phyloP scores from a whole-genome alignment of 2,888 invertebrate species.

The Chymomyza fuscimana region DNA sequence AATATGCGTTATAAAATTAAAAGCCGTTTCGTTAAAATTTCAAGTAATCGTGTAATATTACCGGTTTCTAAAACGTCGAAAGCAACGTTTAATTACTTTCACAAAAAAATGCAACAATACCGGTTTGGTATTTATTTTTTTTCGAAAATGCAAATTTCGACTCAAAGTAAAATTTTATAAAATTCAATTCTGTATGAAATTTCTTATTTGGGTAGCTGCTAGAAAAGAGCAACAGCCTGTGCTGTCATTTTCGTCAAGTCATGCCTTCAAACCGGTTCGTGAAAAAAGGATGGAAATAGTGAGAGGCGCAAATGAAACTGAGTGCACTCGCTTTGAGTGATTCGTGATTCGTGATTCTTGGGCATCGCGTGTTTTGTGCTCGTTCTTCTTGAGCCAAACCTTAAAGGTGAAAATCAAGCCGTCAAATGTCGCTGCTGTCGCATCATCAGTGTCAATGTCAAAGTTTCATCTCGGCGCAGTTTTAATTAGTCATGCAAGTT shows the following conservation, averaged over 20 bases:
- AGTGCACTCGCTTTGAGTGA: constrained; percentile 11
- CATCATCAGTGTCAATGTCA: constrained; percentile 52
- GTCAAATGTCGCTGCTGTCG: constrained; percentile 29
- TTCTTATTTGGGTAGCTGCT: no score
- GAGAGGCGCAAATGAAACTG: neutral
- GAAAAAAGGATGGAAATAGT: neutral
- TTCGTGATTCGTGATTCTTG: neutral
- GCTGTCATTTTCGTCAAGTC: neutral
- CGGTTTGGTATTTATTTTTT: no score
- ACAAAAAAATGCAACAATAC: neutral
- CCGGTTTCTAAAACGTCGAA: no score
- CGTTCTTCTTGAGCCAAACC: constrained; percentile 25
- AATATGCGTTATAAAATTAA: no score
- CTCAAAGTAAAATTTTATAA: neutral
- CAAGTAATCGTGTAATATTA: neutral
- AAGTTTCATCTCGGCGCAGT: constrained; percentile 16
- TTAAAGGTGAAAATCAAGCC: constrained; percentile 55
- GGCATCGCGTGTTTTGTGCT: neutral
- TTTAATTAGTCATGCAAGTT: constrained; percentile 54
- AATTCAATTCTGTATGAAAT: neutral
- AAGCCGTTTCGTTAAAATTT: neutral
- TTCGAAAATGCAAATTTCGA: neutral
- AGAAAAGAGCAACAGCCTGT: neutral
- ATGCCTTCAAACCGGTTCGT: neutral
- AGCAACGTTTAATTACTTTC: neutral